phyloP scores from a whole-genome alignment of 2,113 vertebrate genomes.

The Aldabrachelys gigantea region DNA sequence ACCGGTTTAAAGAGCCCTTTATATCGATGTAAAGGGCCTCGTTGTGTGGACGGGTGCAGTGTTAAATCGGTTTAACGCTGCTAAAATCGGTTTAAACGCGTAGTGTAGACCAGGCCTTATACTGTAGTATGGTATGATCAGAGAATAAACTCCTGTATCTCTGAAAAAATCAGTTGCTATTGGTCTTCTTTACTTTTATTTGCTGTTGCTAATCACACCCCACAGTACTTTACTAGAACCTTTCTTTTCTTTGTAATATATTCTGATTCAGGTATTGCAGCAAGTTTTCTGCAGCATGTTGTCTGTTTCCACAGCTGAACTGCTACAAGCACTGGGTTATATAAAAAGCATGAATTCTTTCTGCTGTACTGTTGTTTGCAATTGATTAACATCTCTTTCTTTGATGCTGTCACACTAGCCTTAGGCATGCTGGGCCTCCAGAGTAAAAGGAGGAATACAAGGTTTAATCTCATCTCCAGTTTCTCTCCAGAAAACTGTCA shows the following conservation, averaged over 20 bases:
- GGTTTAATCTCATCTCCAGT: slow-evolving; percentile 23
- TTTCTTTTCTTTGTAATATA: background rate
- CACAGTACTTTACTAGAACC: background rate
- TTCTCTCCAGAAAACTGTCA: background rate
- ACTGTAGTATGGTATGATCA: background rate
- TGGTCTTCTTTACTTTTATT: background rate
- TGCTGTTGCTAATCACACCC: background rate
- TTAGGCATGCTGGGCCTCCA: background rate
- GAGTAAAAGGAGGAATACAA: slow-evolving; percentile 23
- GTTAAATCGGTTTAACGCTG: too few relatives aligned
- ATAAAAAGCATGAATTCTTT: background rate
- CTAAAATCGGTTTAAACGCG: too few relatives aligned
- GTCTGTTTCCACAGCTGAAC: background rate
- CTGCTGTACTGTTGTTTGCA: slow-evolving; percentile 15
- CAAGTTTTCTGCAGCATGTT: background rate
- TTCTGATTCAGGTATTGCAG: slow-evolving; percentile 10
- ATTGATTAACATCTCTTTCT: background rate
- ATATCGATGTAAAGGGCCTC: too few relatives aligned
- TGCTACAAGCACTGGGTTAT: background rate
- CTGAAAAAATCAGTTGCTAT: background rate
- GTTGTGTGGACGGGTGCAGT: too few relatives aligned
- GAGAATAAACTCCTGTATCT: background rate
- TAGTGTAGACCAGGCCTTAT: too few relatives aligned
- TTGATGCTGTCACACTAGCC: background rate
- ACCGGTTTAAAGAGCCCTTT: too few relatives aligned